Evolutionary conservation across 2,888 invertebrate species (phyloP).

Genomic region (Campopleginae sp.): DNA sequence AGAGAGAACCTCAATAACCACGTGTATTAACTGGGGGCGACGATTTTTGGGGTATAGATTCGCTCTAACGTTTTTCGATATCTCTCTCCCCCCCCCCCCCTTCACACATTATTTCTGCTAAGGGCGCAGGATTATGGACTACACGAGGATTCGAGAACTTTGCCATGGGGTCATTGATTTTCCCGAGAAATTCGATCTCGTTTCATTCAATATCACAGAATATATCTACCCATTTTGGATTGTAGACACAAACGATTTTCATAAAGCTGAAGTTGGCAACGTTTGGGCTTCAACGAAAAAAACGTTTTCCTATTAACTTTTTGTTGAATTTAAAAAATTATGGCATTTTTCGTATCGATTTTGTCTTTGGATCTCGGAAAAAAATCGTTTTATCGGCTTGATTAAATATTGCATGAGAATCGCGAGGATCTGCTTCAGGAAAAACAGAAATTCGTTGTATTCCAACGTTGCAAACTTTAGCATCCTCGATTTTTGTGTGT

Average conservation of each 20-base stretch:
- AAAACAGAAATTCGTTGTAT: too few relatives aligned
- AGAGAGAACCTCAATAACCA: background rate
- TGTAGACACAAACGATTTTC: background rate
- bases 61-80: conserved; percentile 2
- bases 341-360: too few relatives aligned
- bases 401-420: too few relatives aligned
- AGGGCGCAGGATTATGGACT: conserved; percentile 4
- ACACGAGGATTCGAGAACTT: conserved; percentile 26
- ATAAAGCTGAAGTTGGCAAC: too few relatives aligned
- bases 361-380: too few relatives aligned
- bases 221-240: background rate
- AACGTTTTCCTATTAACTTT: background rate
- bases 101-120: background rate
- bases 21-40: background rate
- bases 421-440: too few relatives aligned
- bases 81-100: background rate
- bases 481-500: too few relatives aligned
- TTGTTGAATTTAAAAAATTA: too few relatives aligned
- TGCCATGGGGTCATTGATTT: conserved; percentile 10
- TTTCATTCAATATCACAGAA: background rate
- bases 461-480: too few relatives aligned
- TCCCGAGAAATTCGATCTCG: background rate
- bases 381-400: too few relatives aligned
- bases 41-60: background rate
- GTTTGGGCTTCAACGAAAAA: too few relatives aligned